Base-by-base conservation (phyloP, 2,113 vertebrate genomes). In the Ailuropoda melanoleuca region DNA sequence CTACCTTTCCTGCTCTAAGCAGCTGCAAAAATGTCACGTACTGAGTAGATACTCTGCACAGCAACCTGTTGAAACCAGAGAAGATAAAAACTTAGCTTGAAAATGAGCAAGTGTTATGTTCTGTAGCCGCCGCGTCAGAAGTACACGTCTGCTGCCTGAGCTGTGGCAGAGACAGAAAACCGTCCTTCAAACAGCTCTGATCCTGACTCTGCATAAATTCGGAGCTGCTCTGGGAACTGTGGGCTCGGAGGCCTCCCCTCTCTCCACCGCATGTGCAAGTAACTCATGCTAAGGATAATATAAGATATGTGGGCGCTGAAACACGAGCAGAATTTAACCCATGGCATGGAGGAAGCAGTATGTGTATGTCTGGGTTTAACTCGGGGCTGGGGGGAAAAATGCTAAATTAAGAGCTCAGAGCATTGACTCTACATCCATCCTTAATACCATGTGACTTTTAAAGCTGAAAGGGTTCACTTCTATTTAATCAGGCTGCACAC, bases 41-140 rank as follows among this genome's bases (percentile, higher is more conserved):
- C 39, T 3, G 53, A 93, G 93, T 43, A 72, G 72, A 64, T 34
- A 37, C 56, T 94, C 88, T 39, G n/a, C 88, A 66, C 29, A 64
- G 90, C 62, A 86, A 96, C 90, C 81, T 97, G 84, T 92, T 96
- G 94, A 64, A 97, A 74, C 24, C 74, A 53, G 90, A 81, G 58
- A 55, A 94, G 92, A 92, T 53, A 82, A 93, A 93, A 93, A 84
- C 66, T 92, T 64, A 72, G 66, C 75, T 97, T 84, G 83, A 55
- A 96, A 95, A 96, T 39, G 62, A 91, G 74, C 83, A 72, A 81
- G 84, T 72, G 87, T 83, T 43, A 17, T 62, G 58, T 95, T 84
- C 39, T 26, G 90, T 17, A 58, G 66, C 23, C 24, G n/a, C 87
- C 21, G 53, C 43, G 8, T 89, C 55, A 43, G 95, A 97, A 96